Base-by-base conservation (phyloP, 2,888 invertebrate species). In the Drosophila birchii region DNA sequence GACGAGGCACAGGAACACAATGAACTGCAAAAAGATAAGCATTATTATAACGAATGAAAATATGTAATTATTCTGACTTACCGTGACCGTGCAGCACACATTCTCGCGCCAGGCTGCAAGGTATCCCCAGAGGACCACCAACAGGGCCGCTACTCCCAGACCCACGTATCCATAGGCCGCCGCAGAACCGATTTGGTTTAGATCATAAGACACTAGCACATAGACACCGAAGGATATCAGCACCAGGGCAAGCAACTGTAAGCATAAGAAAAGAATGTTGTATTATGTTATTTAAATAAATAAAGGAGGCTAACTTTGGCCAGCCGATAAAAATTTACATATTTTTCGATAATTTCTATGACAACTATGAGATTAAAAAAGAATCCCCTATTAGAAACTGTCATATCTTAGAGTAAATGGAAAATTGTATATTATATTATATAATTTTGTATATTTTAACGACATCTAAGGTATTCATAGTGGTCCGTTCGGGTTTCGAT, bases 91-190 rank as follows among this genome's bases (percentile, higher is more conserved):
- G 95, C 97, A 96, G 93, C 97, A 97, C 90, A 97, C 95, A 92
- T 96, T 97, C 92, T 97, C 97, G 76, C 96, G 94, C 80, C 96
- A 95, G 8, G 97, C 97, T 39, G 98, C 97, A 90, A 97, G 96
- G 93, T 97, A 97, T 73, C 97, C 97, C 92, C 97, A 96, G 93
- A 97, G 96, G 1, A 97, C 95, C 78, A 97, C 95, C n/a, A 89
- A 4, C n/a, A 90, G 60, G 47, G 84, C 79, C 14, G 81, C 78
- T 1, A 57, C 68, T 26, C 91, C 91, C 9, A 90, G 51, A 8
- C 53, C 80, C 18, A 89, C 81, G 49, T 89, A 91, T 5, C 78
- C 67, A 43, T 77, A 80, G 18, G 86, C 76, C 3, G 78, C 71
- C 32, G 55, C 1, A 0, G 36, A 3, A 3, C 81, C 89, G 12